Base-by-base conservation (phyloP, 2,888 invertebrate species). In the Platypus cylindrus region DNA sequence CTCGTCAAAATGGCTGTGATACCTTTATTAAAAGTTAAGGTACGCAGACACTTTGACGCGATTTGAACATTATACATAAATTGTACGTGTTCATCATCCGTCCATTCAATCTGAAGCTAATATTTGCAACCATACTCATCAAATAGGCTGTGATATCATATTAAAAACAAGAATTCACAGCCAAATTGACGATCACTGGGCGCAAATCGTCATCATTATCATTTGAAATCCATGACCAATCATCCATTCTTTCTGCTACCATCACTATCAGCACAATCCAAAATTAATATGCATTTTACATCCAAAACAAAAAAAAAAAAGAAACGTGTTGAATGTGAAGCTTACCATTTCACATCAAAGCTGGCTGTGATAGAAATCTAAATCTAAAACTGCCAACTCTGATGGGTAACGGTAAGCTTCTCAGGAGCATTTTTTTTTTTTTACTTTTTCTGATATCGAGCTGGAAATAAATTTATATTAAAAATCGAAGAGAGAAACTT, bases 1-100 rank as follows among this genome's bases (percentile, higher is more conserved):
- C 80, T 83, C 83, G 84, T 85, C 85, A 85, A 86, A 83, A 84
- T 84, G 85, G 85, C 85, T 86, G 86, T 86, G 86, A 83, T 82
- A 82, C 80, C 81, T 32, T 8, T 44, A 44, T 51, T 55, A 56
- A 51, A 53, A n/a, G n/a, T n/a, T 58, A 74, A 78, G 79, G 67
- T 70, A 68, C 81, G 80, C 81, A 79, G 67, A 73, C 75, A 79
- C 71, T 77, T 81, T 79, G 75, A 80, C 81, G 40, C 74, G 75
- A 68, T 65, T 68, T 69, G 65, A 59, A 35, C 60, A 56, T 51
- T 54, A 46, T n/a, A n/a, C 34, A 37, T 41, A 23, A 14, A 20
- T 29, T 31, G 7, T 9, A 20, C 5, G 9, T 20, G 20, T 20
- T 9, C 27, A 27, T 20, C 20, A 26, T 32, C 32, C 13, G 3